These are phyloP conservation scores for Hyles euphorbiae DNA, from an alignment of 1,140 invertebrate genomes.

Conservation along the genomic window DNA sequence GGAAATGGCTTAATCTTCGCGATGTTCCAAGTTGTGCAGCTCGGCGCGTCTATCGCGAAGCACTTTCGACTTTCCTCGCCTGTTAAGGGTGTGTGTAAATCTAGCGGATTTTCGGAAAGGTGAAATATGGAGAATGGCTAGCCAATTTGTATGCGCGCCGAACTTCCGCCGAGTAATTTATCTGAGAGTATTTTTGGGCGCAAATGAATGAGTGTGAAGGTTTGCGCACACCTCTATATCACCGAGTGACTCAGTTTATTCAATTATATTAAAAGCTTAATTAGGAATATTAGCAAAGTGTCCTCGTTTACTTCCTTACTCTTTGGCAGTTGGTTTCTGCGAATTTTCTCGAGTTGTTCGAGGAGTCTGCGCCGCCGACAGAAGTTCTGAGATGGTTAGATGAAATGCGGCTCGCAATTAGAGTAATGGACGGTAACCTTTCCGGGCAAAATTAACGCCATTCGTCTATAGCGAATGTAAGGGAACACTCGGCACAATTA, in stretches of 20 bases:
- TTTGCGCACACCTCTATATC: slow-evolving; percentile 29
- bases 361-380: slow-evolving; percentile 46
- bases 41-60: slow-evolving; percentile 31
- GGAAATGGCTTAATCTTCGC: slow-evolving; percentile 65
- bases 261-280: slow-evolving; percentile 73
- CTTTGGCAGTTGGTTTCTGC: slow-evolving; percentile 53
- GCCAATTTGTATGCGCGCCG: slow-evolving; percentile 62
- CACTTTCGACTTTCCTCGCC: slow-evolving; percentile 30
- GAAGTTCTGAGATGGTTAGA: slow-evolving; percentile 67
- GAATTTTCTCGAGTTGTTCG: slow-evolving; percentile 61
- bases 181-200: slow-evolving; percentile 66
- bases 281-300: slow-evolving; percentile 68
- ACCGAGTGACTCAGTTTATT: slow-evolving; percentile 57
- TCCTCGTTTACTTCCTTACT: slow-evolving; percentile 56
- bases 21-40: slow-evolving; percentile 27
- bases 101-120: slow-evolving; percentile 44
- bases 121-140: slow-evolving; percentile 61
- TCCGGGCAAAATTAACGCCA: slow-evolving; percentile 63
- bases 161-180: slow-evolving; percentile 63
- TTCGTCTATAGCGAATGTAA: slow-evolving; percentile 67
- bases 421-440: slow-evolving; percentile 69
- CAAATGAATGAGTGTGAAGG: slow-evolving; percentile 29
- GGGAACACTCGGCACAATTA: slow-evolving; percentile 68
- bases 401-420: slow-evolving; percentile 72
- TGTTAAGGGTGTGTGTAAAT: slow-evolving; percentile 60